A percentile compares a stretch with the other conserved stretches of the same genome.
Evolutionary conservation across 2,797 vertebrate genomes (phyloP).

Genomic region (Muscicapa striata): DNA sequence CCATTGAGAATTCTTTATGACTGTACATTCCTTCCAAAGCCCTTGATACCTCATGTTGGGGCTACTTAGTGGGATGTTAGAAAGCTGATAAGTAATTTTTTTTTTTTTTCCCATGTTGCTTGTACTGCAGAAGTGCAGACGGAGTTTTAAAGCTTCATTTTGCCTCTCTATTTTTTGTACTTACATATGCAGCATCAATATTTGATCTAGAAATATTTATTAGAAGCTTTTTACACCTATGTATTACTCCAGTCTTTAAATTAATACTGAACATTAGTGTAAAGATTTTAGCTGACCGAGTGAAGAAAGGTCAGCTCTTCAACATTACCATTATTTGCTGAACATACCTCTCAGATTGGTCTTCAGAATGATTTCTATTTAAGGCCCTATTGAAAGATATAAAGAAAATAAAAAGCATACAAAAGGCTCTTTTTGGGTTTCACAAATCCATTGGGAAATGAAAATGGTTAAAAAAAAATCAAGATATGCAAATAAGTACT

Average conservation of each 20-base stretch:
- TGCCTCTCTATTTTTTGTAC: neutral
- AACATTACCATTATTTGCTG: neutral
- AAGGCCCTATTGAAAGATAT: neutral
- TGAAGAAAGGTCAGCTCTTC: neutral
- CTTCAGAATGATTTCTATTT: neutral
- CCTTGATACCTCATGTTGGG: neutral
- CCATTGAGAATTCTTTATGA: neutral
- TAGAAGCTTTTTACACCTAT: neutral
- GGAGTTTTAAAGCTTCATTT: constrained; percentile 20
- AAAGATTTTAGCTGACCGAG: neutral
- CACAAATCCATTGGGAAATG: neutral
- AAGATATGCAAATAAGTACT: neutral
- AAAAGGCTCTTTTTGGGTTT: neutral
- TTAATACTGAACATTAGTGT: neutral
- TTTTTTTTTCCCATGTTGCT: neutral
- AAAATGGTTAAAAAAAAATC: neutral
- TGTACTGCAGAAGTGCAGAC: neutral
- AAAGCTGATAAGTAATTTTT: constrained; percentile 1
- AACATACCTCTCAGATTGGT: neutral
- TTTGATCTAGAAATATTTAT: constrained; percentile 18
- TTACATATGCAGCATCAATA: neutral
- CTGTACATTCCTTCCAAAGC: neutral
- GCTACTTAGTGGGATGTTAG: neutral
- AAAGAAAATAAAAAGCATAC: neutral
- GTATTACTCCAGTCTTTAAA: neutral